Percentiles rank a stretch among this genome's conserved stretches.
These are phyloP conservation scores for Melanaphis sacchari DNA, from an alignment of 1,140 invertebrate species.

Conservation along the genomic window DNA sequence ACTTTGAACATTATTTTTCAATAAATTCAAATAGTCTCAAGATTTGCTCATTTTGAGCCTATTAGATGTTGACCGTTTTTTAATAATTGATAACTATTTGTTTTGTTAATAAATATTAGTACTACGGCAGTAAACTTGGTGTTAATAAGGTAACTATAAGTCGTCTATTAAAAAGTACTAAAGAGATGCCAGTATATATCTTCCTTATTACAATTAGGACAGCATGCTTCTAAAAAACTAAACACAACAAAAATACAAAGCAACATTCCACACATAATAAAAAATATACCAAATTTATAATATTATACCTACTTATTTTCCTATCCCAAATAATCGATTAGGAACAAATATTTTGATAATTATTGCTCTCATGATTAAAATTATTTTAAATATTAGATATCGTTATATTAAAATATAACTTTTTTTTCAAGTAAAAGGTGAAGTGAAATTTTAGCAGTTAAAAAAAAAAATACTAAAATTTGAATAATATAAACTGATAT, in stretches of 20 bases:
- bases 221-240: not conserved
- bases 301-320: not conserved
- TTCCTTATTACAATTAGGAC: conserved; percentile 21
- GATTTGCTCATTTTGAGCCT: not conserved
- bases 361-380: not conserved
- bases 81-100: conserved; percentile 15
- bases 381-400: not conserved
- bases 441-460: not conserved
- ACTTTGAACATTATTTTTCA: not conserved
- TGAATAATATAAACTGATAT: not conserved
- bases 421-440: not conserved
- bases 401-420: not conserved
- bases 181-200: not conserved
- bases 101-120: conserved; percentile 44
- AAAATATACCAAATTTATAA: not conserved
- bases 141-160: not conserved
- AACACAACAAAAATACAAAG: not conserved
- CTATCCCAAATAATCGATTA: not conserved
- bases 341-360: not conserved
- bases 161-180: not conserved
- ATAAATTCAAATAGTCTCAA: not conserved
- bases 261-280: not conserved
- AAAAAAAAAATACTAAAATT: not conserved
- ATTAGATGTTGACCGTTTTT: not conserved
- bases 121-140: not conserved